These are phyloP conservation scores for Cossypha caffra DNA, from an alignment of 2,797 vertebrate species.

Conservation along the genomic window DNA sequence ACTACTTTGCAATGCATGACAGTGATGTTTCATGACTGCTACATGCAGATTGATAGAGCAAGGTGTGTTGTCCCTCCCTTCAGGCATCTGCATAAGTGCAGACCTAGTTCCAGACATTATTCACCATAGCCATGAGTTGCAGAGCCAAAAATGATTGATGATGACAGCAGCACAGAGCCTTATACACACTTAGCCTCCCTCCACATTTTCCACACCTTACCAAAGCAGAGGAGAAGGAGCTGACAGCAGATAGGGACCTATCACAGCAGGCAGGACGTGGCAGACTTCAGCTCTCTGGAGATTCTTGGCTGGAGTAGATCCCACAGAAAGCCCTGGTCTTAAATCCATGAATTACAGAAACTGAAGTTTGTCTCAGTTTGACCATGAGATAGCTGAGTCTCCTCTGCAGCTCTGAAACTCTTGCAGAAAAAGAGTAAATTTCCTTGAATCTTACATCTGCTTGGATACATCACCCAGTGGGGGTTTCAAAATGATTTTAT, in stretches of 20 bases:
- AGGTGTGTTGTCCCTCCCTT: neutral
- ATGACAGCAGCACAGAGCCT: neutral
- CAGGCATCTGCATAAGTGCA: rapidly evolving
- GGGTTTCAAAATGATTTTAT: neutral
- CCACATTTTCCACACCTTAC: neutral
- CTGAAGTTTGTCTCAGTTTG: neutral
- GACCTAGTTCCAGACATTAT: neutral
- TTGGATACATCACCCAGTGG: neutral
- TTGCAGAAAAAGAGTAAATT: neutral
- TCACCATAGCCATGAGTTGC: neutral
- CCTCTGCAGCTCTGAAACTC: neutral
- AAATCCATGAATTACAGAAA: neutral
- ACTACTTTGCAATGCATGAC: neutral
- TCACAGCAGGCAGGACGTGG: neutral
- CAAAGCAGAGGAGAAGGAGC: neutral
- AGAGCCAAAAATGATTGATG: neutral
- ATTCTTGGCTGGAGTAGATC: neutral
- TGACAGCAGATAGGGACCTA: neutral
- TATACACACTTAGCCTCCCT: neutral
- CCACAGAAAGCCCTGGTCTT: neutral
- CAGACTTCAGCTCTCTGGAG: neutral
- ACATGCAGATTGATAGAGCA: neutral
- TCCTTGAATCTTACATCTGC: neutral
- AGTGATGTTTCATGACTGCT: neutral
- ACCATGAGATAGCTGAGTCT: neutral